Conservation (phyloP, 2,888 invertebrate genomes). For the Tipula lateralis region DNA sequence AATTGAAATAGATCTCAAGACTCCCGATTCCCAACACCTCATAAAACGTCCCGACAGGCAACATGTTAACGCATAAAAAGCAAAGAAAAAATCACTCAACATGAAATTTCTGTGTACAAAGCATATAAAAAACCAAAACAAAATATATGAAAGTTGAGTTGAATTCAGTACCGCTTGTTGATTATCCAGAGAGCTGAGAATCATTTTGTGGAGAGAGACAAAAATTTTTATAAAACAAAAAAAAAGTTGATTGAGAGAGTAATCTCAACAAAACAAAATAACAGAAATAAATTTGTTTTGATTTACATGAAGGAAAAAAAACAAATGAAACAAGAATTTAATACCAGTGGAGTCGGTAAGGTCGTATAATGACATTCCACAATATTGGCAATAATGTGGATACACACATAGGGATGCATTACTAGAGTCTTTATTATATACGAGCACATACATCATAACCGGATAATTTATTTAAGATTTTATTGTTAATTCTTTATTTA, state of each 20-base stretch:
- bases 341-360: slow-evolving; percentile 19
- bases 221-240: neutral
- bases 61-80: neutral
- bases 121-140: slow-evolving; percentile 6
- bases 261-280: neutral
- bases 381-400: no score
- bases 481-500: neutral
- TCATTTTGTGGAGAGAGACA: neutral
- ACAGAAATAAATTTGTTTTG: slow-evolving; percentile 19
- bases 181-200: neutral
- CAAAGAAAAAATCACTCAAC: neutral
- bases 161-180: neutral
- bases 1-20: no score
- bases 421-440: neutral
- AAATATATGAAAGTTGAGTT: neutral
- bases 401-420: neutral
- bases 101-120: neutral
- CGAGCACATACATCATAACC: slow-evolving; percentile 12
- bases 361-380: slow-evolving; percentile 15
- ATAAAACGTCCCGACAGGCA: neutral
- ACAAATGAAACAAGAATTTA: slow-evolving; percentile 19
- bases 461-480: slow-evolving; percentile 9
- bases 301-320: neutral
- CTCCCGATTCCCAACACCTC: no score
- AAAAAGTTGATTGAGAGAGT: slow-evolving; percentile 15